phyloP scores from a whole-genome alignment of 2,888 invertebrate genomes.

The Agrochola lychnidis region DNA sequence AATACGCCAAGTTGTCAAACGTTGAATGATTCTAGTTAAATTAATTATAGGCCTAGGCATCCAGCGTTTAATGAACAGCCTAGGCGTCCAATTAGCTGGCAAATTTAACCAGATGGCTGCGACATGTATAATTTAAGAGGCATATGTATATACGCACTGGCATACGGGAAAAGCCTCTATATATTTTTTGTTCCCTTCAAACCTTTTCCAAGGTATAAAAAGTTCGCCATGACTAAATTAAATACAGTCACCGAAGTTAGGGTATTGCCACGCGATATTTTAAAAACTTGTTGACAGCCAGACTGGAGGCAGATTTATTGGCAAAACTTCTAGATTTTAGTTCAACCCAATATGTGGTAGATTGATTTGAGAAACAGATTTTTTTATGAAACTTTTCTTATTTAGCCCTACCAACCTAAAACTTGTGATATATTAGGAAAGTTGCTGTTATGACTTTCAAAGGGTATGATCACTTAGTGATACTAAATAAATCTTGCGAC shows the following conservation, averaged over 20 bases:
- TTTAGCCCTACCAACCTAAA: conserved; percentile 19
- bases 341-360: conserved; percentile 29
- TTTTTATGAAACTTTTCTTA: conserved; percentile 36
- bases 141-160: too few relatives aligned
- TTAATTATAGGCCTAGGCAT: too few relatives aligned
- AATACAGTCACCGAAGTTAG: conserved; percentile 15
- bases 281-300: conserved; percentile 47
- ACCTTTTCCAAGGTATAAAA: conserved; percentile 10
- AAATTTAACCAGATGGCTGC: too few relatives aligned
- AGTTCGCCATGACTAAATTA: conserved; percentile 8
- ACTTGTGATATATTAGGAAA: conserved; percentile 37
- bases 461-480: conserved; percentile 1
- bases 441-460: conserved; percentile 27
- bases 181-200: not conserved
- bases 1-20: too few relatives aligned
- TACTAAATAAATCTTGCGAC: not conserved
- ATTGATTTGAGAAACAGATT: conserved; percentile 38
- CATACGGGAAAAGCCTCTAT: not conserved
- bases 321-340: conserved; percentile 34
- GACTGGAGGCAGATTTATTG: conserved; percentile 47
- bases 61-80: too few relatives aligned
- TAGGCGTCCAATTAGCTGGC: too few relatives aligned
- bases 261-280: conserved; percentile 36
- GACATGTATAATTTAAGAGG: too few relatives aligned
- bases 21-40: too few relatives aligned